Evolutionary conservation across 37 sponge, comb jelly and placozoan genomes (phyloP).

Genomic region (Bolinopsis microptera): DNA sequence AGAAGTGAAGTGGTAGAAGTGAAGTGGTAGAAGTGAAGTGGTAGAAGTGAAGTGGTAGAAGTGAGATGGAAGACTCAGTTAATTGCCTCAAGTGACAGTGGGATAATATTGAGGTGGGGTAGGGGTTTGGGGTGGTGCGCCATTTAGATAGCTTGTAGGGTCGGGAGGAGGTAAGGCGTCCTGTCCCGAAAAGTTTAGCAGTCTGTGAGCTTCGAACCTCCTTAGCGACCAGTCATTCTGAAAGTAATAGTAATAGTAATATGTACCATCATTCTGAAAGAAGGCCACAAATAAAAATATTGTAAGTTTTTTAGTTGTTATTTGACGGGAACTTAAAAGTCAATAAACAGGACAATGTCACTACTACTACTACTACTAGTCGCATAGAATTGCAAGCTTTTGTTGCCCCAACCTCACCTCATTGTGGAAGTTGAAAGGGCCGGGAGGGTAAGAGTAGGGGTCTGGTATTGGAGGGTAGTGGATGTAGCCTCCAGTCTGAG

Average conservation of each 20-base stretch:
- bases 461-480: neutral
- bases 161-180: neutral
- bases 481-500: neutral
- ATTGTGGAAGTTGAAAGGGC: neutral
- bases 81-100: slow-evolving; percentile 25
- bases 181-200: neutral
- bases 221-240: neutral
- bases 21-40: too few relatives aligned
- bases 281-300: too few relatives aligned
- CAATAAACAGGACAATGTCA: too few relatives aligned
- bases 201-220: slow-evolving; percentile 4
- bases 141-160: neutral
- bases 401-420: neutral
- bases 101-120: slow-evolving; percentile 14
- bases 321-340: too few relatives aligned
- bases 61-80: too few relatives aligned
- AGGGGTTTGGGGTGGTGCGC: neutral
- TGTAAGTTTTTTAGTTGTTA: too few relatives aligned
- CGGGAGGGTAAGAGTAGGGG: neutral
- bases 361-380: too few relatives aligned
- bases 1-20: too few relatives aligned
- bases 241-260: too few relatives aligned
- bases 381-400: too few relatives aligned
- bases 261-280: too few relatives aligned
- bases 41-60: too few relatives aligned